Conservation (phyloP, 2,113 vertebrate genomes). For the Zosterops japonicus region DNA sequence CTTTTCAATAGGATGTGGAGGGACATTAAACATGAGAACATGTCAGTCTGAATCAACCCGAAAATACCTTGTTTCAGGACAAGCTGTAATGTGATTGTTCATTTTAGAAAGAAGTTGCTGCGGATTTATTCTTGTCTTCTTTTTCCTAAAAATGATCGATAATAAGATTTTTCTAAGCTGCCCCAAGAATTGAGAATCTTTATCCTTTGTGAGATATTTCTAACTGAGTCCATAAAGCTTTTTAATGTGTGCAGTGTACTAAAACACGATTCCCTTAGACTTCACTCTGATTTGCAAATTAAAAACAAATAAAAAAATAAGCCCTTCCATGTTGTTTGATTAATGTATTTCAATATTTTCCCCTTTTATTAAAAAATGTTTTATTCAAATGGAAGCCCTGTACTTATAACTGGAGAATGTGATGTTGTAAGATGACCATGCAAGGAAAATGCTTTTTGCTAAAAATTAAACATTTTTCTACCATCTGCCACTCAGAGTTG, state of each 20-base stretch:
- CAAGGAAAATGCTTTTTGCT: neutral
- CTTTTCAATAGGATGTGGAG: neutral
- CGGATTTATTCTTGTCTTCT: slow-evolving; percentile 6
- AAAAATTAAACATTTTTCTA: neutral
- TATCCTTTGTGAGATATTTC: neutral
- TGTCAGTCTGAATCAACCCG: neutral
- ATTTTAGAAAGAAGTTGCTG: neutral
- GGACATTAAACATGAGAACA: neutral
- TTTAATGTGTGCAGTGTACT: neutral
- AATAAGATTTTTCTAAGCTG: neutral
- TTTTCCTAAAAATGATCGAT: neutral
- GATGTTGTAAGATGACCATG: neutral
- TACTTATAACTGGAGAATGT: neutral
- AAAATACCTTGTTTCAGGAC: neutral
- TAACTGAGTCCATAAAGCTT: neutral
- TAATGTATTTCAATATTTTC: neutral
- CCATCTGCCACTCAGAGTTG: neutral
- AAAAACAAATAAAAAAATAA: neutral
- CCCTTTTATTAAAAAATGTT: neutral
- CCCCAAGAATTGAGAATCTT: neutral
- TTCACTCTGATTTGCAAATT: neutral
- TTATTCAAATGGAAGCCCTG: neutral
- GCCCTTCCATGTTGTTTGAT: neutral
- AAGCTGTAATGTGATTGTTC: neutral
- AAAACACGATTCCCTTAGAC: neutral